Evolutionary conservation across 2,888 invertebrate genomes (phyloP), one percentile per base, ranked within the genome.

Genomic region (Sicus ferrugineus): DNA sequence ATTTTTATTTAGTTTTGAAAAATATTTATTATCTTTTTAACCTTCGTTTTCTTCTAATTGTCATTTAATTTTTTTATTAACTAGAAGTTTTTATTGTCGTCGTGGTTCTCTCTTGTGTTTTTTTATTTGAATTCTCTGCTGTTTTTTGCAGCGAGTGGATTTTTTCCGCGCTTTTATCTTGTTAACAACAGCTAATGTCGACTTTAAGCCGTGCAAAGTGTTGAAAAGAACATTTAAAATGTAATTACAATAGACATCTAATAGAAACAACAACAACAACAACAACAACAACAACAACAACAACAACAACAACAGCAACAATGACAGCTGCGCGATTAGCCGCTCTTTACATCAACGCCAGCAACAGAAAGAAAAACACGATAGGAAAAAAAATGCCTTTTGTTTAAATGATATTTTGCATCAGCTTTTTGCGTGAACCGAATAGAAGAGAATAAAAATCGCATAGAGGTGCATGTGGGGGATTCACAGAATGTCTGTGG

Each of bases 211-310:
- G 58, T 46, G 66, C 66, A 67, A 50, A 28, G 59, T 67, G 67
- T 67, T 67, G 58, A 67, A 59, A 58, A 28, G 59, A 46, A 59
- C 26, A 59, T 67, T 67, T 58, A 58, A 58, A 67, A 67, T 67
- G 30, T 67, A 67, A 67, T 67, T 67, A 48, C 46, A 67, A 46
- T 67, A 48, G 67, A 59, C 67, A 67, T 42, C 74, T 67, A 78
- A 74, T 48, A 71, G 67, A 34, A 70, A 67, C 50, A 74, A 67
- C 59, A 73, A 72, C 65, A 76, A 72, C 63, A 70, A 70, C 67
- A 69, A 69, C 38, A 70, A 72, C 54, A 67, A 68, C 14, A 70
- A 70, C 56, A 72, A 59, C 50, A 73, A 66, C 56, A 73, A 58
- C 56, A 74, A 52, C 56, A 75, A 64, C 42, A 42, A 42, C n/a